Evolutionary conservation across 1,140 invertebrate genomes (phyloP).

Genomic region (Leptopilina boulardi): DNA sequence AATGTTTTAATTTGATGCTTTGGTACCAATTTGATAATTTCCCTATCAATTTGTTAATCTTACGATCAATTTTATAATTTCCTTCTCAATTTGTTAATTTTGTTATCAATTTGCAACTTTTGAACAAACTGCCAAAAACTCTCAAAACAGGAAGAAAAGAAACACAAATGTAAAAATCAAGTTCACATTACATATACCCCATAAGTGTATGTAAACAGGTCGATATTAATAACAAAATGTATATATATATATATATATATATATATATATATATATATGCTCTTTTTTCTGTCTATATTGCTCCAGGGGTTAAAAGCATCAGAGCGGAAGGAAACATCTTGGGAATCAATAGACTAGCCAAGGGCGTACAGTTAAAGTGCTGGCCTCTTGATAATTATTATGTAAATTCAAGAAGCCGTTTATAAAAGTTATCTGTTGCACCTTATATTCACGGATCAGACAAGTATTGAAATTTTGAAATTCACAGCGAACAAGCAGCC

Average conservation of each 20-base stretch:
- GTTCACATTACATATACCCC: too few species aligned
- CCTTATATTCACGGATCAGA: slow-evolving; percentile 29
- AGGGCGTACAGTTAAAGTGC: neutral
- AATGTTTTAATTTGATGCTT: too few species aligned
- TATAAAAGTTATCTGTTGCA: slow-evolving; percentile 15
- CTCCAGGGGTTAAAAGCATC: neutral
- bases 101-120: too few species aligned
- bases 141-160: too few species aligned
- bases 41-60: too few species aligned
- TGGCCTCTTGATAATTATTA: slow-evolving; percentile 22
- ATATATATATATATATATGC: too few species aligned
- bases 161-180: too few species aligned
- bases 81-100: too few species aligned
- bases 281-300: neutral
- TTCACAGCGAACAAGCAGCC: slow-evolving; percentile 45
- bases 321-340: slow-evolving; percentile 31
- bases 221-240: neutral
- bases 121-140: too few species aligned
- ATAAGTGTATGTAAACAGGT: neutral
- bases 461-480: slow-evolving; percentile 50
- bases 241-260: too few species aligned
- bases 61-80: too few species aligned
- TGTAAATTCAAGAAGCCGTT: slow-evolving; percentile 28
- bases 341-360: slow-evolving; percentile 21
- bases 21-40: too few species aligned